Conservation (phyloP, 2,888 invertebrate genomes). For the Melieria crassipennis region DNA sequence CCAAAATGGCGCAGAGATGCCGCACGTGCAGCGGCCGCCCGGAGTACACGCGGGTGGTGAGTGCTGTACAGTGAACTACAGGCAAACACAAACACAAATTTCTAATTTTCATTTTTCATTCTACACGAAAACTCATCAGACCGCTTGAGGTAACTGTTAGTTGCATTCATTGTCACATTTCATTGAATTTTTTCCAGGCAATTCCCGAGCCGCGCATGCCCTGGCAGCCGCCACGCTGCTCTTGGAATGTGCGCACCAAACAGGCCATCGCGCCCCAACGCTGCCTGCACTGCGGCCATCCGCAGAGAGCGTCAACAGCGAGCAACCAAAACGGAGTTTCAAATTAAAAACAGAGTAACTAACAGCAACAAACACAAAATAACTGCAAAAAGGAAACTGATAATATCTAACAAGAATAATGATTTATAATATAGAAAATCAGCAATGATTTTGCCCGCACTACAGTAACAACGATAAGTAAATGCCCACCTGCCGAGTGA, state of each 20-base stretch:
- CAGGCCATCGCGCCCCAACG: neutral
- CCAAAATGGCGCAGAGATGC: conserved; percentile 50
- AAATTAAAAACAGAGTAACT: conserved; percentile 6
- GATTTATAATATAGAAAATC: conserved; percentile 7
- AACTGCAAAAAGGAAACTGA: neutral
- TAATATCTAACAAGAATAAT: neutral
- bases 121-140: neutral
- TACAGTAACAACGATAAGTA: conserved; percentile 11
- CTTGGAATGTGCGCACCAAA: conserved; percentile 9
- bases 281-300: conserved; percentile 25
- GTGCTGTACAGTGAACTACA: neutral
- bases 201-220: conserved; percentile 64
- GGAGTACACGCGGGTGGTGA: conserved; percentile 53
- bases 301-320: neutral
- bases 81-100: neutral
- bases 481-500: conserved; percentile 86
- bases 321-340: neutral
- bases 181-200: conserved; percentile 43
- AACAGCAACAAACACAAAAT: neutral
- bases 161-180: neutral
- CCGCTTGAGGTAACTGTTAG: neutral
- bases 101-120: conserved; percentile 4
- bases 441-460: conserved; percentile 1
- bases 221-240: conserved; percentile 57
- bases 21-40: conserved; percentile 60